phyloP scores from a whole-genome alignment of 2,113 vertebrate genomes.

The Cyanistes caeruleus region DNA sequence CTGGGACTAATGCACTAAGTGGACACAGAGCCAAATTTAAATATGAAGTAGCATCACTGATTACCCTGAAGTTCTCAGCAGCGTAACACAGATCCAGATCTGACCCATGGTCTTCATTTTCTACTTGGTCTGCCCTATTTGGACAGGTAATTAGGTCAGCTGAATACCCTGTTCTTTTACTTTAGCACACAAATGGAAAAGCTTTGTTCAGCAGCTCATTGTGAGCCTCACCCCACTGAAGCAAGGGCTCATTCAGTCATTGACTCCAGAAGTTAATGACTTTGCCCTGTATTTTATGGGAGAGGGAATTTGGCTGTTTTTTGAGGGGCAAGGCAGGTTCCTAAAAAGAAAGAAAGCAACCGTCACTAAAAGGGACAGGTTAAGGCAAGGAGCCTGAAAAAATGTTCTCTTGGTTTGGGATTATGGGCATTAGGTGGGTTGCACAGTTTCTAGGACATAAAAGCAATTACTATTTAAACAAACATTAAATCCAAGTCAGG shows the following conservation, averaged over 20 bases:
- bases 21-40: slow-evolving; percentile 1
- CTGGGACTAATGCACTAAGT: background rate
- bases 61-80: slow-evolving; percentile 2
- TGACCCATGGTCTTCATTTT: background rate
- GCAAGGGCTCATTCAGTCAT: background rate
- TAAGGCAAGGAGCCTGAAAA: slow-evolving; percentile 18
- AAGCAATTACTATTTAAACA: slow-evolving; percentile 10
- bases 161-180: background rate
- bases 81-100: background rate
- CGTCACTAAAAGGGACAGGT: background rate
- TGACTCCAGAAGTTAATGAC: slow-evolving; percentile 21
- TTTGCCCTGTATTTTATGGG: background rate
- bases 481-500: background rate
- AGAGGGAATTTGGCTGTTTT: background rate
- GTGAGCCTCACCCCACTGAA: background rate
- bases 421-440: background rate
- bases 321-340: background rate
- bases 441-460: background rate
- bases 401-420: background rate
- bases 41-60: background rate
- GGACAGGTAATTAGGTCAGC: slow-evolving; percentile 27
- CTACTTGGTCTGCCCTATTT: background rate
- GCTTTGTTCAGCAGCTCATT: background rate
- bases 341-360: background rate
- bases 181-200: background rate